Evolutionary conservation across 2,888 invertebrate species (phyloP).

Genomic region (Agrilus cyanescens): DNA sequence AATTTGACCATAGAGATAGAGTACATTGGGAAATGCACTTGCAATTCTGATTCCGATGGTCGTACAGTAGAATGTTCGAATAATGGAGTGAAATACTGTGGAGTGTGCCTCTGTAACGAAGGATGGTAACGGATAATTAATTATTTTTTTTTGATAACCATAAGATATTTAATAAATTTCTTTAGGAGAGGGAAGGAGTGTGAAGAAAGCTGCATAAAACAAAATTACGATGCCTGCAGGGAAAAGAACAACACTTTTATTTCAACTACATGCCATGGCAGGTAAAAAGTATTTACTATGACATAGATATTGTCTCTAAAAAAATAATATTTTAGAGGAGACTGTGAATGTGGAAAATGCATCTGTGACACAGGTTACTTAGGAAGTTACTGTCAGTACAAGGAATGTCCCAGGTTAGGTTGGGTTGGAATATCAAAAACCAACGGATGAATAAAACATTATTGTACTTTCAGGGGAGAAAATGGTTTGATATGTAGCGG

Average conservation of each 20-base stretch:
- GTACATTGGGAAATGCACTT: constrained; percentile 32
- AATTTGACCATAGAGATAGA: constrained; percentile 57
- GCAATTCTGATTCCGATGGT: constrained; percentile 52
- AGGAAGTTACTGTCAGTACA: constrained; percentile 53
- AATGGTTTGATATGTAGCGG: constrained; percentile 39
- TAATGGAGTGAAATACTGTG: constrained; percentile 42
- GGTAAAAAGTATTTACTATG: constrained; percentile 9
- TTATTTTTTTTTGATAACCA: neutral
- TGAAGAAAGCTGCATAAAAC: constrained; percentile 37
- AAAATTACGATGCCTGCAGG: constrained; percentile 21
- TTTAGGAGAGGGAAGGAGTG: constrained; percentile 44
- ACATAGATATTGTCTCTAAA: neutral
- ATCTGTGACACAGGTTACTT: constrained; percentile 49
- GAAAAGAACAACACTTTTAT: constrained; percentile 17
- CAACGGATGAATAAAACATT: neutral
- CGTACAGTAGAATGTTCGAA: constrained; percentile 29
- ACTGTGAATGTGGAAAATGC: constrained; percentile 68
- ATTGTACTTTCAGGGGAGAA: neutral
- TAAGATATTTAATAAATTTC: constrained; percentile 5
- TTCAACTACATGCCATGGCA: constrained; percentile 19
- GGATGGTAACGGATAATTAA: constrained; percentile 17
- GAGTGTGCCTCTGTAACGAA: constrained; percentile 16
- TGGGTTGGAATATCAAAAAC: neutral
- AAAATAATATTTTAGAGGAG: constrained; percentile 41
- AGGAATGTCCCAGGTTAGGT: constrained; percentile 43